Conservation (phyloP, 2,797 vertebrate species). For the Cossypha caffra region DNA sequence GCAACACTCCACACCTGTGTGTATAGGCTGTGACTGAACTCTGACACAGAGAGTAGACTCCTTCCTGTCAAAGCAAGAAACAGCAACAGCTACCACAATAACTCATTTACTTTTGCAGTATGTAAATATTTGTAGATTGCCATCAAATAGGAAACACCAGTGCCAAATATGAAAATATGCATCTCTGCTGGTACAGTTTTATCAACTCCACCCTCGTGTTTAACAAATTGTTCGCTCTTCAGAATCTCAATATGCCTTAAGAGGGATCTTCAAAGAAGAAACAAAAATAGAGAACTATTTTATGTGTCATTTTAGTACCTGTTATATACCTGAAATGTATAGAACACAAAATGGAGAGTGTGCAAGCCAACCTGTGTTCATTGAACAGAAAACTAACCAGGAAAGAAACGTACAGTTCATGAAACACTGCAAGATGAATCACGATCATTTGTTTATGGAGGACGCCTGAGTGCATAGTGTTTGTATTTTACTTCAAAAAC, state of each 20-base stretch:
- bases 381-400: neutral
- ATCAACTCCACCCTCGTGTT: conserved; percentile 11
- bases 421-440: conserved; percentile 37
- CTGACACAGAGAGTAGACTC: neutral
- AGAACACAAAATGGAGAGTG: neutral
- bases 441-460: conserved; percentile 53
- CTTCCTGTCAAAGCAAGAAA: conserved; percentile 5
- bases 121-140: conserved; percentile 52
- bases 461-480: conserved; percentile 21
- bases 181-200: neutral
- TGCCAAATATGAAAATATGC: conserved; percentile 33
- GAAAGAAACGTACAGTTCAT: neutral
- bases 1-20: neutral
- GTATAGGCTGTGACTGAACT: neutral
- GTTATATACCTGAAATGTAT: neutral
- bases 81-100: conserved; percentile 15
- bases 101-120: conserved; percentile 13
- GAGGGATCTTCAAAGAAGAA: conserved; percentile 9
- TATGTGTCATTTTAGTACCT: neutral
- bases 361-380: neutral
- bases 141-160: neutral
- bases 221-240: neutral
- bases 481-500: conserved; percentile 45
- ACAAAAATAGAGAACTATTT: neutral
- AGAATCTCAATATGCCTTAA: neutral